Evolutionary conservation across 2,888 invertebrate genomes (phyloP), one percentile per base, ranked within the genome.

Genomic region (Apotomis capreana): DNA sequence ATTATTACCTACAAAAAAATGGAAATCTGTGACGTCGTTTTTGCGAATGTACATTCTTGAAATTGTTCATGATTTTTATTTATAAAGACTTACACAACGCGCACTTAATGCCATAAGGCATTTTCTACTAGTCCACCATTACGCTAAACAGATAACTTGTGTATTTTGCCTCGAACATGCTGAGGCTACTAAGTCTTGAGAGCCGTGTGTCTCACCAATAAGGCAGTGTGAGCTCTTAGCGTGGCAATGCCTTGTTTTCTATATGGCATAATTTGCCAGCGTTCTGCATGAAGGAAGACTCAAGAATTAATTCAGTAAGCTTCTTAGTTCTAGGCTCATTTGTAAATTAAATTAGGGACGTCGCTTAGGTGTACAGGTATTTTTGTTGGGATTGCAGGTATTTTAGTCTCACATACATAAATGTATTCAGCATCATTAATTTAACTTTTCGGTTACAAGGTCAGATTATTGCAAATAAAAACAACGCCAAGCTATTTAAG

Each of bases 181-280:
- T 10, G 10, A 49, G 3, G 9, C 9, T 26, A n/a, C 36, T 78
- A 77, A 79, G 73, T 78, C 75, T 76, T 57, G 44, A 44, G 63
- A 76, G 75, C 75, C 73, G 74, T 79, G 44, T 71, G 70, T 70
- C 51, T 59, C 9, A 10, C 49, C 13, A n/a, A 26, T 26, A 71
- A 61, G 61, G 55, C 70, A 67, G 49, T 71, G 61, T 57, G 70
- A 70, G 67, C 57, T 79, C 76, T 74, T 76, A 78, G 78, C 74
- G 76, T 78, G 74, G 77, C 79, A 79, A 79, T 78, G 77, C 78
- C 77, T 76, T 82, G 81, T 82, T 81, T 80, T 79, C 79, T 82
- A 80, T 80, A 78, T 80, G 73, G 78, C 78, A 80, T 81, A 79
- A 81, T 81, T 83, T 79, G 73, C 63, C 74, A 78, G 74, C 77